Conservation (phyloP, 2,797 vertebrate genomes). For the Sebastes vulpes region DNA sequence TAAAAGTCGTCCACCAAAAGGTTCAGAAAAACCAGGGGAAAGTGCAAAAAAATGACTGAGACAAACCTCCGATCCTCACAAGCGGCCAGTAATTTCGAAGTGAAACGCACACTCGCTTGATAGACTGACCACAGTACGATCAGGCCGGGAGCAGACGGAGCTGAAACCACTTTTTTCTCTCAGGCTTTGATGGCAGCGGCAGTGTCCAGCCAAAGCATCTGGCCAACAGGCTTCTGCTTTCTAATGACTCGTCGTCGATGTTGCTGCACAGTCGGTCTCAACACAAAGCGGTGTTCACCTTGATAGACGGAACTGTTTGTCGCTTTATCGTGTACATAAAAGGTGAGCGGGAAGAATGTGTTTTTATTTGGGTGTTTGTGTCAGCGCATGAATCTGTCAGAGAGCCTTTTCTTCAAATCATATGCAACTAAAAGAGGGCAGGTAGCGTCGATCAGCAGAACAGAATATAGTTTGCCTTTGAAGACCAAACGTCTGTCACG, state of each 20-base stretch:
- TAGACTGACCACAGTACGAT: slow-evolving; percentile 14
- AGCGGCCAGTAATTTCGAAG: slow-evolving; percentile 54
- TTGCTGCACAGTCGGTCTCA: slow-evolving; percentile 48
- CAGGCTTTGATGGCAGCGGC: slow-evolving; percentile 32
- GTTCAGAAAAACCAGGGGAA: slow-evolving; percentile 91
- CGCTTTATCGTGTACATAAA: slow-evolving; percentile 54
- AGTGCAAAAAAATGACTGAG: slow-evolving; percentile 82
- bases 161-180: slow-evolving; percentile 29
- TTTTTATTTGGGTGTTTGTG: slow-evolving; percentile 48
- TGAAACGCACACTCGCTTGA: slow-evolving; percentile 44
- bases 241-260: slow-evolving; percentile 32
- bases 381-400: slow-evolving; percentile 56
- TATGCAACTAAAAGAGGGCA: slow-evolving; percentile 72
- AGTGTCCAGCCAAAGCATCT: slow-evolving; percentile 39
- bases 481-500: slow-evolving; percentile 60
- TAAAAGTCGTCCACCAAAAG: slow-evolving; percentile 96
- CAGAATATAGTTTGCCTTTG: slow-evolving; percentile 60
- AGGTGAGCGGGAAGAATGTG: slow-evolving; percentile 24
- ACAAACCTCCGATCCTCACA: slow-evolving; percentile 1
- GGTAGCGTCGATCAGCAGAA: slow-evolving; percentile 40
- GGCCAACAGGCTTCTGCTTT: slow-evolving; percentile 42
- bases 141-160: not conserved
- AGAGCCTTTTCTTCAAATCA: slow-evolving; percentile 62
- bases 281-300: slow-evolving; percentile 27
- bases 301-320: slow-evolving; percentile 40